These are phyloP conservation scores for Phalanger gymnotis DNA, from an alignment of 2,797 vertebrate genomes.

Conservation along the genomic window DNA sequence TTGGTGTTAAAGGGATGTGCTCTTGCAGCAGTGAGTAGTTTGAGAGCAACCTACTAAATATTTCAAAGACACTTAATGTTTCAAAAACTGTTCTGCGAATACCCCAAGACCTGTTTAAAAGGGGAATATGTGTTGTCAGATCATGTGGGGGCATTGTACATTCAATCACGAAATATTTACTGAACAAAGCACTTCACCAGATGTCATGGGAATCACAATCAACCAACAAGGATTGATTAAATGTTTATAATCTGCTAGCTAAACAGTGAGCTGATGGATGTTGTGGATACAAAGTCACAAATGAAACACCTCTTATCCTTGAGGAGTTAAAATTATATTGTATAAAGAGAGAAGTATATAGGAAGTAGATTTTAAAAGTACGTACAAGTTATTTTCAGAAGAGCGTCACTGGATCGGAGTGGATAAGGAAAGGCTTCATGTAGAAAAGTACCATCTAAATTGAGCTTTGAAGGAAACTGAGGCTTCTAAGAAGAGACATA, in stretches of 20 bases:
- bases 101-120: not conserved
- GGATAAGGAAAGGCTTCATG: not conserved
- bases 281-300: not conserved
- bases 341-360: not conserved
- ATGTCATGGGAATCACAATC: not conserved
- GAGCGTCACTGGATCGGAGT: not conserved
- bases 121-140: not conserved
- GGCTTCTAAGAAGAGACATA: not conserved
- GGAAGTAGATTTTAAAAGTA: not conserved
- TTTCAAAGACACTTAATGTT: not conserved
- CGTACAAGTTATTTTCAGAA: not conserved
- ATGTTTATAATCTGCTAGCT: not conserved
- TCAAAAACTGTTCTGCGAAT: not conserved
- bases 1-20: not conserved
- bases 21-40: not conserved
- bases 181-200: not conserved
- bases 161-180: not conserved
- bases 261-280: not conserved
- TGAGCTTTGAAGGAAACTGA: not conserved
- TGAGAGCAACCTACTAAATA: not conserved
- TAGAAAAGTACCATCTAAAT: not conserved
- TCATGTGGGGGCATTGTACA: not conserved
- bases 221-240: not conserved
- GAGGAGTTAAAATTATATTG: not conserved
- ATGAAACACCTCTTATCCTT: not conserved